Evolutionary conservation across 1,140 invertebrate genomes (phyloP), one percentile per base, ranked within the genome.

Genomic region (Gonioctena quinquepunctata): DNA sequence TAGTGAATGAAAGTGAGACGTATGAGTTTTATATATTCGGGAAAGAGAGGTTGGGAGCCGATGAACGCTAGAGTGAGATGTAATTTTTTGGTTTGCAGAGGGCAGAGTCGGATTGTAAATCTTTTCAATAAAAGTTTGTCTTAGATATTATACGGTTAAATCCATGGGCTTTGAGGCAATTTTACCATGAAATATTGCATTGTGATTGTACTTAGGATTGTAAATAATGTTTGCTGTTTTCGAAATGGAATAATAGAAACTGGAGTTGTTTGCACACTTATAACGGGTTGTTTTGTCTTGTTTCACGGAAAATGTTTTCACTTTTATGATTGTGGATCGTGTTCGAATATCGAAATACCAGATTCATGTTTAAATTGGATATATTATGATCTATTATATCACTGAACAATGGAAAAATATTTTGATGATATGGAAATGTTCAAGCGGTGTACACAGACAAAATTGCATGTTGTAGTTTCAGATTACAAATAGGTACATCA

Each of bases 1-100:
- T 71, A 70, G 75, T 76, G 76, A 70, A 74, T 66, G 76, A 76
- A 78, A 80, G 79, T 72, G 76, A 80, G 77, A 80, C 66, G 65
- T 67, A 50, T 70, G 70, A 23, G 73, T 69, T 66, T 70, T 70
- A 68, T 69, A 69, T 70, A 74, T 70, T 61, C 68, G 56, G 48
- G 27, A 18, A 63, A 22, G 63, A 52, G 23, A 50, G 61, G 49
- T 25, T 67, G 65, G 68, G 57, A 66, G 33, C 16, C 33, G 33
- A 42, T n/a, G 16, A 42, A 42, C 33, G 71, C 65, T 70, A 56
- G 72, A 79, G 70, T 73, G 67, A 76, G 79, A 80, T 73, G 72
- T 73, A 75, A 72, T 75, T 67, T n/a, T 71, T 69, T 70, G 74
- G 69, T 71, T 70, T 68, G 61, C 65, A 66, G 65, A 68, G 63